A percentile compares a stretch with the other conserved stretches of the same genome.
Evolutionary conservation across 2,113 vertebrate genomes (phyloP).

Genomic region (Tamias sibiricus): DNA sequence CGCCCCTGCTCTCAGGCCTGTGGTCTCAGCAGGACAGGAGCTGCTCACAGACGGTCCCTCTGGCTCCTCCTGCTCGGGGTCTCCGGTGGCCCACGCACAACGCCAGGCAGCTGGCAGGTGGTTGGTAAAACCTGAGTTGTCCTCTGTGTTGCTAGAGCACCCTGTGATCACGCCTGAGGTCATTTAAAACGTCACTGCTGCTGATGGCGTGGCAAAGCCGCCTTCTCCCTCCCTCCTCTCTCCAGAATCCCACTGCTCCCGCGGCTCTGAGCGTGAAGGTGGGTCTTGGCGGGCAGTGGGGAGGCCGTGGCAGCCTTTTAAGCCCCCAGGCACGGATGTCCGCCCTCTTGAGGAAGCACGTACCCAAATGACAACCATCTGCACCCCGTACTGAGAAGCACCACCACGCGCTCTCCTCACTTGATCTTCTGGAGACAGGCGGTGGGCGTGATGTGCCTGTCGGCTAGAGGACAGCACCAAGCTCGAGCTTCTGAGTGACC

Average conservation of each 20-base stretch:
- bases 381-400: neutral
- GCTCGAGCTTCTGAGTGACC: neutral
- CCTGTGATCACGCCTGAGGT: neutral
- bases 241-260: neutral
- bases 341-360: neutral
- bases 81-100: too few relatives aligned
- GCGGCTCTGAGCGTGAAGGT: neutral
- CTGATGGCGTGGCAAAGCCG: neutral
- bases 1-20: neutral
- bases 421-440: neutral
- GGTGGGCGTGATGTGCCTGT: neutral
- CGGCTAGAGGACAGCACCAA: neutral
- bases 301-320: neutral
- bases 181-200: too few relatives aligned
- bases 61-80: accelerated
- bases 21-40: accelerated
- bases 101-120: neutral
- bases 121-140: neutral
- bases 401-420: accelerated
- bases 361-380: constrained; percentile 14
- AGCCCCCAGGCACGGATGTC: neutral
- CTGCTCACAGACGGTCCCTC: accelerated
- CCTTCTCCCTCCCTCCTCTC: neutral
- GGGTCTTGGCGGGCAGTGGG: too few relatives aligned
- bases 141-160: neutral